Base-by-base conservation (phyloP, 2,888 invertebrate species). In the Chrysolina haemoptera region DNA sequence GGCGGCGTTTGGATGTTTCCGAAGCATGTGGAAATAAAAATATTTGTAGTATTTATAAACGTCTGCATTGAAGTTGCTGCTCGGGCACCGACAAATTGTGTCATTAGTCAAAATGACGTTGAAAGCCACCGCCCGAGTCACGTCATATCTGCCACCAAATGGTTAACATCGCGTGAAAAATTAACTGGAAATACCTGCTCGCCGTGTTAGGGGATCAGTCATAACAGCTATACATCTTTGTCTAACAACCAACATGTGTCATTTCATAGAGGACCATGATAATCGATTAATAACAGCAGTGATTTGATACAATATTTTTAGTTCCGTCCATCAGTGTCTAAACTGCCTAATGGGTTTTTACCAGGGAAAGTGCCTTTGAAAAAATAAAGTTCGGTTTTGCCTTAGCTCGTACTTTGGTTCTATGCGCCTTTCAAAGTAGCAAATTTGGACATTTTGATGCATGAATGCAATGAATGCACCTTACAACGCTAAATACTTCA, bases 81-180 rank as follows among this genome's bases (percentile, higher is more conserved):
- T 82, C 78, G 82, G 82, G 82, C 80, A 76, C 75, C 84, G 85
- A 85, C 84, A 85, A 85, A 85, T 85, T 84, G 84, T 82, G 82
- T 83, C 85, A 84, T 85, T 85, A 85, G 84, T 84, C 80, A 84
- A 82, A 81, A 79, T 80, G 82, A 82, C 83, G 81, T 76, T 83
- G 22, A 67, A 67, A 67, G 53, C 55, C 40, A 50, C 67, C 84
- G 81, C 85, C 83, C 78, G 82, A 84, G 83, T 85, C 83, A 84
- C 81, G 83, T 70, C 83, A 82, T 82, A 83, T 80, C 79, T 79
- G 81, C 80, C 80, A 82, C 78, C 81, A 76, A 76, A 79, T 79
- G 55, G 16, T 53, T 18, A 63, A 66, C 43, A 18, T 18, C 16
- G 22, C n/a, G 67, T 67, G 67, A 67, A 67, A 40, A 27, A 67